Percentiles rank a stretch among this genome's conserved stretches.
phyloP scores from a whole-genome alignment of 2,888 invertebrate genomes.

The Agelastica alni region DNA sequence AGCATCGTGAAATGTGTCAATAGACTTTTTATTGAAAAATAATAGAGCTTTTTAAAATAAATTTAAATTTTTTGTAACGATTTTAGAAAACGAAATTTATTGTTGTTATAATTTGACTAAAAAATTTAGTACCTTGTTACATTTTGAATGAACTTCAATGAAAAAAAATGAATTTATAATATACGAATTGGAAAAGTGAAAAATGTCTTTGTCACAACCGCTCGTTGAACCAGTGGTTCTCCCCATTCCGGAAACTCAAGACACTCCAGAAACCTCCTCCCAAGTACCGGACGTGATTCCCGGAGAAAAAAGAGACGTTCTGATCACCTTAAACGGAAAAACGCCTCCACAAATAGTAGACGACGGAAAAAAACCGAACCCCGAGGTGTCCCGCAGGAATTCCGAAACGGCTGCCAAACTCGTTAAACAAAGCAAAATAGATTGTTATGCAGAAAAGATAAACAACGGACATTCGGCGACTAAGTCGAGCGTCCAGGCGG shows the following conservation, averaged over 20 bases:
- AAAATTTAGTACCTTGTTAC: no score
- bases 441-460: slow-evolving; percentile 19
- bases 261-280: neutral
- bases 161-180: neutral
- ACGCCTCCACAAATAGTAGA: neutral
- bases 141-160: neutral
- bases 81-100: no score
- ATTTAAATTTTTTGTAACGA: no score
- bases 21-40: no score
- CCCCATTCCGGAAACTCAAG: neutral
- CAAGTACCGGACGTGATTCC: slow-evolving; percentile 13
- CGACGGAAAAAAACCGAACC: slow-evolving; percentile 6
- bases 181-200: neutral
- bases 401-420: slow-evolving; percentile 20
- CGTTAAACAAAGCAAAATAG: slow-evolving; percentile 25
- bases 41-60: no score
- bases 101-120: no score
- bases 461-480: slow-evolving; percentile 25
- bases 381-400: slow-evolving; percentile 24
- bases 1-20: no score
- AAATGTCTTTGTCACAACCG: slow-evolving; percentile 1
- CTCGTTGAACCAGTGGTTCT: neutral
- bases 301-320: neutral
- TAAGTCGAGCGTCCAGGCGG: slow-evolving; percentile 36
- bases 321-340: neutral